Evolutionary conservation across 2,888 invertebrate species (phyloP), one percentile per base, ranked within the genome.

Genomic region (Athrips mouffetella): DNA sequence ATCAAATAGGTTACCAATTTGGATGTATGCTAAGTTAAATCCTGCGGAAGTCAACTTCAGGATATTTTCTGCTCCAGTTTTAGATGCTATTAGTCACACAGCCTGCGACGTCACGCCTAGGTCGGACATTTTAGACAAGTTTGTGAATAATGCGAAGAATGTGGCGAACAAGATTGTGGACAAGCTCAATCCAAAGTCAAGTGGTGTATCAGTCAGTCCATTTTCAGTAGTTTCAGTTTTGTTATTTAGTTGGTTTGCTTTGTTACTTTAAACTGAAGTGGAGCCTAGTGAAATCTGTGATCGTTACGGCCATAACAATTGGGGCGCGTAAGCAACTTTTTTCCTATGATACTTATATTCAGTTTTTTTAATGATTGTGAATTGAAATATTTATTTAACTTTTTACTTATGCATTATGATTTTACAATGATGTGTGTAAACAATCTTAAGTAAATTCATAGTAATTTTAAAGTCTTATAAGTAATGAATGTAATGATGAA

Each of bases 31-130:
- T 0, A 86, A 89, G 49, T 70, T 94, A 52, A 88, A 93, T 65
- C 72, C 83, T 0, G 86, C 88, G 1, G 92, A 93, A 13, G 89
- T 92, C 0, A 94, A 94, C 63, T 94, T 93, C 63, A 91, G 94
- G 42, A 90, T 94, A 50, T 86, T 94, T 50, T 92, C 90, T 0
- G 93, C 92, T 0, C 90, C 91, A 0, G 92, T 93, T 0, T 71
- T 90, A 3, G 92, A 94, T 42, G 93, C 93, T 1, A 93, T 94
- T 31, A 90, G 90, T 54, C 91, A 92, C 42, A 94, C 94, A 0
- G 91, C 92, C 0, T 94, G 94, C 65, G 92, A 92, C 64, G 85
- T 90, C 3, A 91, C 90, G 4, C 80, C 89, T 0, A 87, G 89
- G 50, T 84, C 89, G 0, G 91, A 91, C 54, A 80, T 91, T 20